A percentile compares a stretch with the other conserved stretches of the same genome.
Evolutionary conservation across 2,797 vertebrate genomes (phyloP).

Genomic region (Eulemur albifrons): DNA sequence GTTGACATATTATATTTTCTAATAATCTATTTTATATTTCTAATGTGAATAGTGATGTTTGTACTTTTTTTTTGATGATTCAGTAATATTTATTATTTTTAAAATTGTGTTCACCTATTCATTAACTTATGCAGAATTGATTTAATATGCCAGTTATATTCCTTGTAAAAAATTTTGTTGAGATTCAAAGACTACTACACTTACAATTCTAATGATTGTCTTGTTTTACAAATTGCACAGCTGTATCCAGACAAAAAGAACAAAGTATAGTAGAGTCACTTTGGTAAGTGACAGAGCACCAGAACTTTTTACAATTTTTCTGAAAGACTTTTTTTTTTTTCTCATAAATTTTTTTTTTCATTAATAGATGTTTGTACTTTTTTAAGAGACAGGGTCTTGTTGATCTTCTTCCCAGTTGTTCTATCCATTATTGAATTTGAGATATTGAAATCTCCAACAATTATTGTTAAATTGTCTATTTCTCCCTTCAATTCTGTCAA

Average conservation of each 20-base stretch:
- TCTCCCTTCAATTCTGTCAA: too few species aligned
- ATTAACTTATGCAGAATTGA: conserved; percentile 3
- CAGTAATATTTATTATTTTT: background rate
- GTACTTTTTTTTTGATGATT: too few species aligned
- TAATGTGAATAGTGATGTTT: too few species aligned
- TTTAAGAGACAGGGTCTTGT: too few species aligned
- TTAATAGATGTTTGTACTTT: too few species aligned
- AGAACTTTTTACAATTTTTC: background rate
- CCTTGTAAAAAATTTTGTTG: conserved; percentile 32
- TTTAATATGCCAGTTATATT: background rate
- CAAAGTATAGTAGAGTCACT: background rate
- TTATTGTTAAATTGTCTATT: too few species aligned
- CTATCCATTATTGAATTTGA: too few species aligned
- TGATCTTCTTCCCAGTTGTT: too few species aligned
- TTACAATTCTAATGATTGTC: accelerated
- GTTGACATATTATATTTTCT: too few species aligned
- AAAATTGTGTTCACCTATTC: conserved; percentile 14
- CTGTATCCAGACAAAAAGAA: background rate
- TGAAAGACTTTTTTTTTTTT: background rate
- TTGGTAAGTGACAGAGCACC: background rate
- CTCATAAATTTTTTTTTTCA: too few species aligned
- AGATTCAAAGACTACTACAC: background rate
- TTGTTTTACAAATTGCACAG: background rate
- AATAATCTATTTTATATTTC: too few species aligned
- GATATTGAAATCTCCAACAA: too few species aligned